Base-by-base conservation (phyloP, 2,113 vertebrate genomes). In the Archilochus colubris region DNA sequence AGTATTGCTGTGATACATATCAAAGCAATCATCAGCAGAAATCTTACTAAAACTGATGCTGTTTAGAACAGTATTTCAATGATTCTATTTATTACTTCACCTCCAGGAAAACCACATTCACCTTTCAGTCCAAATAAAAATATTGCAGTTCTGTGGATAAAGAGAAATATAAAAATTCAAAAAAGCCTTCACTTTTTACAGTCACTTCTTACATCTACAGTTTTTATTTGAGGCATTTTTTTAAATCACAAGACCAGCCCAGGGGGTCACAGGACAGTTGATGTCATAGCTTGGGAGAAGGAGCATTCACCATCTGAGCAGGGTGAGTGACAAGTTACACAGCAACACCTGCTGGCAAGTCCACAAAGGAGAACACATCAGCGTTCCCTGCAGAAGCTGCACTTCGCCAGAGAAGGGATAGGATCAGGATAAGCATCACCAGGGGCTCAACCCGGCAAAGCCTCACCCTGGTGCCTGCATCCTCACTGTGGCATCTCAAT, bases 271-370 rank as follows among this genome's bases (percentile, higher is more conserved):
- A 61, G 40, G 68, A 74, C 21, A 51, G 79, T 7, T 62, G 53
- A 44, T 51, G 16, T 54, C 82, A 38, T 44, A 30, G 54, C 68
- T 55, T 44, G 36, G 54, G 59, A 94, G 46, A 79, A 72, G 3
- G 33, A 83, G 91, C 68, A 72, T 50, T 78, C 73, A 9, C 51
- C 69, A 46, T 63, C 24, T 25, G 77, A 73, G 61, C 64, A 48
- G 67, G 88, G 59, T 75, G 76, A 84, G 91, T 94, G 95, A 87
- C 93, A 95, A 92, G 92, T 76, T 81, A 38, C 76, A 93, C 67
- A 96, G 94, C 93, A 92, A 76, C 94, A 92, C 91, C 95, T 96
- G 91, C 95, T 93, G 93, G 84, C 82, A 95, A 95, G 91, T 51
- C 51, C 88, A 86, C 78, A 84, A 30, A 81, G 92, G 69, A 89